Evolutionary conservation across 2,797 vertebrate genomes (phyloP).

Genomic region (Nyctibius grandis): DNA sequence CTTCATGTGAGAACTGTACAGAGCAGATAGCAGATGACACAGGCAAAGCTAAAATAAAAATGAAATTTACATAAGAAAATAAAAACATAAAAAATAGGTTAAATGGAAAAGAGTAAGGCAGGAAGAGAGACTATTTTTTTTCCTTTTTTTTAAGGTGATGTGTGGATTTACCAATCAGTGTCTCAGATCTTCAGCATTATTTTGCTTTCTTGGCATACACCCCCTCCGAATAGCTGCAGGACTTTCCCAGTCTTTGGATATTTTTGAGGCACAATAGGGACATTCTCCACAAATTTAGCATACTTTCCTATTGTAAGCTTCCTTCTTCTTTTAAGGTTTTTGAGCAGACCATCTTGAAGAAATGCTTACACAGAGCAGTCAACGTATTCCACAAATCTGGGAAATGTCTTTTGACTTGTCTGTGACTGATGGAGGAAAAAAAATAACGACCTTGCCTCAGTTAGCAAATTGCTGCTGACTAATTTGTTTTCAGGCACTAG

Average conservation of each 20-base stretch:
- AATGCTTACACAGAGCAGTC: neutral
- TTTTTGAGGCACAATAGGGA: neutral
- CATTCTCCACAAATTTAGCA: neutral
- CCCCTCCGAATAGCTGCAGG: neutral
- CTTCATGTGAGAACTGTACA: neutral
- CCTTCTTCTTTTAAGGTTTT: neutral
- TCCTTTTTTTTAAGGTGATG: rapidly evolving
- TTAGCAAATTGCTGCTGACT: neutral
- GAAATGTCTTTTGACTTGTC: neutral
- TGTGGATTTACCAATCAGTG: neutral
- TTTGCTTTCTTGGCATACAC: neutral
- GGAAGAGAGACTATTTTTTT: neutral
- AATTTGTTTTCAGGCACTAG: neutral
- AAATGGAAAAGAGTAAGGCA: neutral
- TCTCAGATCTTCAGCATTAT: neutral
- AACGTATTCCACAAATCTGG: neutral
- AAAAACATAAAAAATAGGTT: neutral
- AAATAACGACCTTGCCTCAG: neutral
- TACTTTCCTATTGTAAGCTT: neutral
- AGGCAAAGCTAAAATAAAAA: neutral
- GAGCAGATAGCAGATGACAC: neutral
- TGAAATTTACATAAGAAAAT: neutral
- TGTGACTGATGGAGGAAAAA: neutral
- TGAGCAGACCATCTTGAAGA: neutral
- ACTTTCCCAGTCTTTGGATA: neutral